These are phyloP conservation scores for Chlamydotis undulata DNA, from an alignment of 2,113 vertebrate species.

Conservation along the genomic window DNA sequence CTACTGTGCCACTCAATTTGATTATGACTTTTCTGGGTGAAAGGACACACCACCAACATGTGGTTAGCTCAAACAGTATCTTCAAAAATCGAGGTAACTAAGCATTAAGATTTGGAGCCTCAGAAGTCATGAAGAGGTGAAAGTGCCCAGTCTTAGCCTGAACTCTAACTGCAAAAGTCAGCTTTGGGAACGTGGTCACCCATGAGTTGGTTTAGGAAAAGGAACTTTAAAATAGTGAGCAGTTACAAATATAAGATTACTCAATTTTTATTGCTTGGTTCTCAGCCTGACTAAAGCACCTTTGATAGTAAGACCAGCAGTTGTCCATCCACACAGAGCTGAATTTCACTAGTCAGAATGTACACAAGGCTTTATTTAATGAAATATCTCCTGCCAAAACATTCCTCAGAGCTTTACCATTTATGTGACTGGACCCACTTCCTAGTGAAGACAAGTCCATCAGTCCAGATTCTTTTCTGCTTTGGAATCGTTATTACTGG, in stretches of 20 bases:
- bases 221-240: not conserved
- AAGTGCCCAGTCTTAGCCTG: not conserved
- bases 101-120: not conserved
- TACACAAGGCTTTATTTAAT: not conserved
- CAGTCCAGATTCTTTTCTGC: not conserved
- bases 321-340: not conserved
- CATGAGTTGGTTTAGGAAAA: not conserved
- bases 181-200: rapidly evolving
- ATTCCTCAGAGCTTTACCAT: not conserved
- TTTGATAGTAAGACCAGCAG: not conserved
- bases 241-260: not conserved
- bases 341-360: not conserved
- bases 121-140: not conserved
- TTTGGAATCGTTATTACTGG: not conserved
- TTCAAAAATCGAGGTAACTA: not conserved
- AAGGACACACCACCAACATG: rapidly evolving
- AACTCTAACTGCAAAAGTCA: not conserved
- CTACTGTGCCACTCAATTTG: not conserved
- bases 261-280: not conserved
- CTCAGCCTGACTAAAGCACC: not conserved
- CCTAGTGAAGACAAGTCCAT: not conserved
- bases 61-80: not conserved
- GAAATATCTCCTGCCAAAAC: not conserved
- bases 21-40: not conserved
- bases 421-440: not conserved